Evolutionary conservation across 2,888 invertebrate genomes (phyloP), one percentile per base, ranked within the genome.

Genomic region (Drosophila subquinaria): DNA sequence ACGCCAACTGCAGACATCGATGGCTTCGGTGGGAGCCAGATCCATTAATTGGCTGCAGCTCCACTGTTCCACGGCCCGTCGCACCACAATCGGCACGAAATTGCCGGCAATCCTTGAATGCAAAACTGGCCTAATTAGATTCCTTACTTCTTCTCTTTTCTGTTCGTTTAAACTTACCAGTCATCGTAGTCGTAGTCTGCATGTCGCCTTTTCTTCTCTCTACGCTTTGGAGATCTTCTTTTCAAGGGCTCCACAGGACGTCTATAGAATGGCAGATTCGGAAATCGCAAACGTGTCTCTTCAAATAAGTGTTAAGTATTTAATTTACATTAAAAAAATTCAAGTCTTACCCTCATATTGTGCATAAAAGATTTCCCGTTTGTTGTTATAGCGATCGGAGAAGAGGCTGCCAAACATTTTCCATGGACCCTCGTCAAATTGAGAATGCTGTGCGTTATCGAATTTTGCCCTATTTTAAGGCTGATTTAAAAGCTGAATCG

Each of bases 321-420:
- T 27, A 3, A 52, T 8, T 13, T 15, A 9, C 2, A 38, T 23
- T 15, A 20, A 3, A 10, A 15, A 11, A 4, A 2, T 1, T 33
- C 0, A 13, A 4, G 11, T 40, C 62, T 68, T 23, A 65, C 75
- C 55, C 48, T 74, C 70, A 47, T 77, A 74, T 38, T 52, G 64
- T 5, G 30, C 36, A 42, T 79, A 77, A 10, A 59, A 70, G 3
- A 48, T 30, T 17, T 50, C 48, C 5, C 64, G 45, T 33, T 75
- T 77, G 1, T 40, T 75, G 27, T 79, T 68, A 23, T 77, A 70
- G 5, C 70, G 70, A 77, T 79, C 67, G 23, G 80, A 70, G 15
- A 75, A 70, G 57, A 70, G 61, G 35, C 67, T 70, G 59, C 8
- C 15, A 17, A 79, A 63, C 64, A 77, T 70, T 70, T 67, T 64